Percentiles rank a stretch among this genome's conserved stretches.
phyloP scores from a whole-genome alignment of 2,888 invertebrate genomes.

The Carabus problematicus region DNA sequence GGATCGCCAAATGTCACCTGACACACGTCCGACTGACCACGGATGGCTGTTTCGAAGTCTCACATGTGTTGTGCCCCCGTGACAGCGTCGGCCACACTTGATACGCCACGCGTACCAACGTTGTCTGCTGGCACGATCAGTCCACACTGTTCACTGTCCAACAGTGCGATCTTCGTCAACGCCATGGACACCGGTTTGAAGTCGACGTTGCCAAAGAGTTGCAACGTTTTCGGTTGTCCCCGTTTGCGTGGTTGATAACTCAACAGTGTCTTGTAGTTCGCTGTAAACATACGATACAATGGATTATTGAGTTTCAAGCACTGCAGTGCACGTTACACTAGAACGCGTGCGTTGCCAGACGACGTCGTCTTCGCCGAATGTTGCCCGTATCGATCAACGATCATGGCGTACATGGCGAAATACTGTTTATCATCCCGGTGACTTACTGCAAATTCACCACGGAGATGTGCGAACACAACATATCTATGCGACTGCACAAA shows the following conservation, averaged over 20 bases:
- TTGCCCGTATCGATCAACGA: too few species aligned
- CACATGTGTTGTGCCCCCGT: too few species aligned
- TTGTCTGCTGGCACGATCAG: slow-evolving; percentile 4
- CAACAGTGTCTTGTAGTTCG: slow-evolving; percentile 10
- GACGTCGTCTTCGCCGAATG: too few species aligned
- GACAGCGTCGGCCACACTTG: too few species aligned
- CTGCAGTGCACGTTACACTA: neutral
- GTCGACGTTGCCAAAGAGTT: neutral
- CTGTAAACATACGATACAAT: neutral
- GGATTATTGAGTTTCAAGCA: slow-evolving; percentile 4
- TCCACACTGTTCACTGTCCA: neutral
- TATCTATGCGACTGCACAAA: too few species aligned
- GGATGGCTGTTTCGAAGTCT: neutral
- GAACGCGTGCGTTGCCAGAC: too few species aligned
- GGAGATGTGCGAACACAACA: slow-evolving; percentile 1
- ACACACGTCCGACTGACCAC: neutral
- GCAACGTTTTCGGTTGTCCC: slow-evolving; percentile 2
- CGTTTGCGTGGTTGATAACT: neutral
- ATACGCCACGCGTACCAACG: too few species aligned
- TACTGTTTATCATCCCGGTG: too few species aligned
- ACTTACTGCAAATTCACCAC: too few species aligned
- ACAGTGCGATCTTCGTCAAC: neutral
- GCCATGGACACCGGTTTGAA: slow-evolving; percentile 3
- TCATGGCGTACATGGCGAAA: too few species aligned
- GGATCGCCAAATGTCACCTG: neutral